These are phyloP conservation scores for Anhinga anhinga DNA, from an alignment of 2,113 vertebrate genomes.

Conservation along the genomic window DNA sequence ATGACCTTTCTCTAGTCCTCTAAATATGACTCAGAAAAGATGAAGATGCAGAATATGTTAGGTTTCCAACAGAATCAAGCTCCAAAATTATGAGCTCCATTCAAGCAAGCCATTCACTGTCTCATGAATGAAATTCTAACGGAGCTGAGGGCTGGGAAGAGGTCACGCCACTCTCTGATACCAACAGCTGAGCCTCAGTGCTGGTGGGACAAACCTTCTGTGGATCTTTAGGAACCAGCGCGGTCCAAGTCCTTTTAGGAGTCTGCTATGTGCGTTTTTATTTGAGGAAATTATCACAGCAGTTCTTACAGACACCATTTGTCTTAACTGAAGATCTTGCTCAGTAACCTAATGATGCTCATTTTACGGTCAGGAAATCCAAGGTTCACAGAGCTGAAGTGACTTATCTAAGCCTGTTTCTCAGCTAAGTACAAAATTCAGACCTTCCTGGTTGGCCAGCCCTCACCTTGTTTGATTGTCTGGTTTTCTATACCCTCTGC, in stretches of 20 bases:
- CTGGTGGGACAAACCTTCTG: not conserved
- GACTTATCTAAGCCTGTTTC: not conserved
- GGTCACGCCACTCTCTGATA: not conserved
- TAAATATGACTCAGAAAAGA: not conserved
- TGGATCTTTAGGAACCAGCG: not conserved
- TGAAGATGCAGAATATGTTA: not conserved
- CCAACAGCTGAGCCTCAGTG: not conserved
- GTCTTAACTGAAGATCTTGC: not conserved
- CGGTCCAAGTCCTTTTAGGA: not conserved
- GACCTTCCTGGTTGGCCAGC: not conserved
- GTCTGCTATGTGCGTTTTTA: not conserved
- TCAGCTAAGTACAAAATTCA: not conserved
- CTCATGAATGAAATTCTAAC: not conserved
- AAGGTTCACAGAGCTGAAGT: not conserved
- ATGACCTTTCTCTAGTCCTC: not conserved
- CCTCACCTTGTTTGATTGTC: not conserved
- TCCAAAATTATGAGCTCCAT: not conserved
- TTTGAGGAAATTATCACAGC: not conserved
- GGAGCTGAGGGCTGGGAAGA: not conserved
- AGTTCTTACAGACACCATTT: not conserved
- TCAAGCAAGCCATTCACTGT: not conserved
- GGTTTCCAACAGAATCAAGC: not conserved
- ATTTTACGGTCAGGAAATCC: not conserved
- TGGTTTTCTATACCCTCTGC: not conserved
- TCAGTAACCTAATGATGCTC: not conserved